Percentiles rank a stretch among this genome's conserved stretches.
phyloP scores from a whole-genome alignment of 2,113 vertebrate genomes.

The Sapajus apella region DNA sequence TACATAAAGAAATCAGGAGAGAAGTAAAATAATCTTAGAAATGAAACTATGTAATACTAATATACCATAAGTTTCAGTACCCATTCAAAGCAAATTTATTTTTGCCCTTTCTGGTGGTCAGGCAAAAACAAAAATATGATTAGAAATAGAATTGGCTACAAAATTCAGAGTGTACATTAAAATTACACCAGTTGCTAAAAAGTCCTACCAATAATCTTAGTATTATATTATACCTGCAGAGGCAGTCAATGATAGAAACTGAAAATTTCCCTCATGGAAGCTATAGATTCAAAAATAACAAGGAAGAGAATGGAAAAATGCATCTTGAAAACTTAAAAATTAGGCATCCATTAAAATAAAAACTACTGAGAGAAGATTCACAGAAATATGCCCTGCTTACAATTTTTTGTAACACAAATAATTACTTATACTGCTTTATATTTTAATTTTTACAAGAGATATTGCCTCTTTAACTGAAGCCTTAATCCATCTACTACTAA shows the following conservation, averaged over 20 bases:
- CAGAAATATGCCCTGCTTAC: neutral
- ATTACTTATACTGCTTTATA: neutral
- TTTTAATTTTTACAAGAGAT: slow-evolving; percentile 14
- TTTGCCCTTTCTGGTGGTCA: neutral
- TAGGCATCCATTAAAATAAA: slow-evolving; percentile 10
- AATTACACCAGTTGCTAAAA: slow-evolving; percentile 17
- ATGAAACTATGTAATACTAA: neutral
- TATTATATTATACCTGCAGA: neutral
- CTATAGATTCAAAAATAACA: slow-evolving; percentile 25
- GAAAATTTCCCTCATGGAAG: neutral
- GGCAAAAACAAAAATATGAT: neutral
- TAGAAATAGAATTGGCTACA: neutral
- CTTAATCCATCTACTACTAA: slow-evolving; percentile 10
- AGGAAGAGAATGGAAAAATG: neutral
- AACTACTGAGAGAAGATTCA: neutral
- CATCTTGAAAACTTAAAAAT: slow-evolving; percentile 46
- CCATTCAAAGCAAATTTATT: slow-evolving; percentile 9
- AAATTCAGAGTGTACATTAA: slow-evolving; percentile 21
- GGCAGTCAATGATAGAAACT: neutral
- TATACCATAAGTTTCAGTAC: neutral
- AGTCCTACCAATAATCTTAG: neutral
- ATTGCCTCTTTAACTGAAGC: slow-evolving; percentile 1
- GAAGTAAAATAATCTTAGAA: slow-evolving; percentile 22
- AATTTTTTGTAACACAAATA: slow-evolving; percentile 34
- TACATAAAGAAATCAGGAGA: neutral